Percentiles rank a stretch among this genome's conserved stretches.
These are phyloP conservation scores for Stenoptilia bipunctidactyla DNA, from an alignment of 2,888 invertebrate species.

Conservation along the genomic window DNA sequence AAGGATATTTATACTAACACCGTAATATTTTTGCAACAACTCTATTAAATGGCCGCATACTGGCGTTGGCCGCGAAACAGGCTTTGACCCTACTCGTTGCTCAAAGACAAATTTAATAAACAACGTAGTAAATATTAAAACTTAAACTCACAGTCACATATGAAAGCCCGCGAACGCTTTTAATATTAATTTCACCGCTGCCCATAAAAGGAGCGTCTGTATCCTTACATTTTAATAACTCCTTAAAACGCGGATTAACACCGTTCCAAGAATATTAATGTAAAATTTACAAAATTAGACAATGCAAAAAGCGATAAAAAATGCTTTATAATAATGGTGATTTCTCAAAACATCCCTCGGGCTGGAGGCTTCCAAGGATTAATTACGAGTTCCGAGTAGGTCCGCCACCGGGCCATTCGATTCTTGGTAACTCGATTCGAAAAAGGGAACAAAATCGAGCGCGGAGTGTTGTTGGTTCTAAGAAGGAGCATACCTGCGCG, in stretches of 20 bases:
- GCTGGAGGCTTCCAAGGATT: slow-evolving; percentile 68
- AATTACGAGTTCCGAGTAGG: slow-evolving; percentile 69
- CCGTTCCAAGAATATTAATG: slow-evolving; percentile 48
- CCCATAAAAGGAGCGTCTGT: no score
- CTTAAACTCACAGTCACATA: no score
- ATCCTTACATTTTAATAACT: no score
- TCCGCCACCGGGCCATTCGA: slow-evolving; percentile 64
- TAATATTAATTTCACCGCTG: no score
- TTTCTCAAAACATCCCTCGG: slow-evolving; percentile 65
- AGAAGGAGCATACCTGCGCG: slow-evolving; percentile 67
- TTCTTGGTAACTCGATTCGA: slow-evolving; percentile 67
- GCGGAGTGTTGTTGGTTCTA: slow-evolving; percentile 43
- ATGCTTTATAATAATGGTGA: slow-evolving; percentile 49
- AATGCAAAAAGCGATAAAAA: slow-evolving; percentile 51
- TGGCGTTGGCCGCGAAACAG: no score
- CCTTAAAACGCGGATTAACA: neutral
- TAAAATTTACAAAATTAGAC: slow-evolving; percentile 50
- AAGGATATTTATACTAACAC: no score
- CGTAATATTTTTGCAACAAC: no score
- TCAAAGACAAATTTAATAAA: no score
- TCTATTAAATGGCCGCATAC: no score
- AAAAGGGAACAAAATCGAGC: slow-evolving; percentile 67
- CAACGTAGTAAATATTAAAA: no score
- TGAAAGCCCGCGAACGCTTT: no score
- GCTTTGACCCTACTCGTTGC: no score